Percentiles rank a stretch among this genome's conserved stretches.
Evolutionary conservation across 2,888 invertebrate genomes (phyloP).

Genomic region (Bursaphelenchus okinawaensis): DNA sequence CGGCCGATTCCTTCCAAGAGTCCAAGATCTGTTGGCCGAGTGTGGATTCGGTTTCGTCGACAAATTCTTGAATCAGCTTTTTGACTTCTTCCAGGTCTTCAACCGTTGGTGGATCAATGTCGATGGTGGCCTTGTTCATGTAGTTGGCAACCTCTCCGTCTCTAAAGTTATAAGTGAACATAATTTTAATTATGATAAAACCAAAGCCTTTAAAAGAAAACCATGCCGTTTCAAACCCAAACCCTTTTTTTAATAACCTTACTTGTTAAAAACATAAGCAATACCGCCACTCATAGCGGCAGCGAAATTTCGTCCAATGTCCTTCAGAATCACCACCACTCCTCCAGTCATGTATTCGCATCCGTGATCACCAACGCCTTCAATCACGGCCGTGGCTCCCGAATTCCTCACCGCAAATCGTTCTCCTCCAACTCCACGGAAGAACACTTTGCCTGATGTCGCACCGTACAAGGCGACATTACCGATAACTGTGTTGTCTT

Average conservation of each 20-base stretch:
- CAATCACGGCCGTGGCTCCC: conserved; percentile 87
- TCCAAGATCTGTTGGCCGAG: conserved; percentile 74
- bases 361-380: conserved; percentile 97
- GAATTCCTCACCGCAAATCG: conserved; percentile 97
- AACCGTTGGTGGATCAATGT: conserved; percentile 71
- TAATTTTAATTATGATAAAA: neutral
- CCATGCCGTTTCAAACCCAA: neutral
- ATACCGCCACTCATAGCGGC: conserved; percentile 98
- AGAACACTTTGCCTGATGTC: conserved; percentile 71
- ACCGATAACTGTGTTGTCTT: conserved; percentile 91
- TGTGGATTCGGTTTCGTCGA: conserved; percentile 78
- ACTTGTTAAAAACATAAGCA: conserved; percentile 83
- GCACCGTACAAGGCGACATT: conserved; percentile 97
- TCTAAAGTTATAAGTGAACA: conserved; percentile 59
- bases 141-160: conserved; percentile 62
- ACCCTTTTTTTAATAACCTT: conserved; percentile 6
- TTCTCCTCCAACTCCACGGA: conserved; percentile 92
- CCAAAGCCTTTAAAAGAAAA: neutral
- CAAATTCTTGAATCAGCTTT: conserved; percentile 75
- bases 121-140: conserved; percentile 93
- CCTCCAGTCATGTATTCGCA: conserved; percentile 98
- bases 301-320: conserved; percentile 94
- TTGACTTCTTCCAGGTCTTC: conserved; percentile 76
- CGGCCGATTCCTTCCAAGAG: conserved; percentile 73
- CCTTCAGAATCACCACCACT: conserved; percentile 76